A percentile compares a stretch with the other conserved stretches of the same genome.
Conservation (phyloP, 2,888 invertebrate genomes). For the Drosophila ochracea region DNA sequence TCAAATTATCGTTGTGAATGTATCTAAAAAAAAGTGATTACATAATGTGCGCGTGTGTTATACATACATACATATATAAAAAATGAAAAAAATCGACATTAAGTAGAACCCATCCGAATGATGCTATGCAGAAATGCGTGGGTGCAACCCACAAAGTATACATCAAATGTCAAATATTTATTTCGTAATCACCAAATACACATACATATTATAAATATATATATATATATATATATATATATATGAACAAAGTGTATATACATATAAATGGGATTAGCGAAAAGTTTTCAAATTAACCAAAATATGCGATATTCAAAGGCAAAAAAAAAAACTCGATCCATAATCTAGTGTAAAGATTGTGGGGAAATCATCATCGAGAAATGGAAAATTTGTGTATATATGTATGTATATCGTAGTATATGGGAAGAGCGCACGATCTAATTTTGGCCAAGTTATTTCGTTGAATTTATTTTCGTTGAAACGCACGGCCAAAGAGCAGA, state of each 20-base stretch:
- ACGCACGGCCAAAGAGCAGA: slow-evolving; percentile 51
- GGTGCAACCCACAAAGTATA: slow-evolving; percentile 20
- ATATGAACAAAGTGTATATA: slow-evolving; percentile 9
- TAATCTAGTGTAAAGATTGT: slow-evolving; percentile 33
- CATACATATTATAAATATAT: slow-evolving; percentile 15
- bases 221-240: not conserved
- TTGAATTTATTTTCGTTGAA: slow-evolving; percentile 69
- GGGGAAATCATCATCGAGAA: slow-evolving; percentile 30
- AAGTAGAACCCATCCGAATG: slow-evolving; percentile 18
- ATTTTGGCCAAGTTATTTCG: slow-evolving; percentile 83
- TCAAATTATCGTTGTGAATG: slow-evolving; percentile 13
- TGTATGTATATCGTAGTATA: slow-evolving; percentile 18
- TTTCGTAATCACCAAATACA: slow-evolving; percentile 64
- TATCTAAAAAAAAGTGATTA: slow-evolving; percentile 62
- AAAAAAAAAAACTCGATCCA: not conserved
- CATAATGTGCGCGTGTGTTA: slow-evolving; percentile 78
- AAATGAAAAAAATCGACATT: slow-evolving; percentile 8
- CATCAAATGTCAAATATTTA: slow-evolving; percentile 27
- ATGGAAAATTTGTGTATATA: slow-evolving; percentile 48
- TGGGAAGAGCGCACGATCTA: slow-evolving; percentile 74
- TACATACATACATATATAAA: slow-evolving; percentile 17
- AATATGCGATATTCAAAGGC: slow-evolving; percentile 8
- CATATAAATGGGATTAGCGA: slow-evolving; percentile 24
- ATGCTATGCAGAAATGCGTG: slow-evolving; percentile 41
- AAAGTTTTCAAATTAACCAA: slow-evolving; percentile 45